phyloP scores from a whole-genome alignment of 2,888 invertebrate species.

The Brachyopa scutellaris region DNA sequence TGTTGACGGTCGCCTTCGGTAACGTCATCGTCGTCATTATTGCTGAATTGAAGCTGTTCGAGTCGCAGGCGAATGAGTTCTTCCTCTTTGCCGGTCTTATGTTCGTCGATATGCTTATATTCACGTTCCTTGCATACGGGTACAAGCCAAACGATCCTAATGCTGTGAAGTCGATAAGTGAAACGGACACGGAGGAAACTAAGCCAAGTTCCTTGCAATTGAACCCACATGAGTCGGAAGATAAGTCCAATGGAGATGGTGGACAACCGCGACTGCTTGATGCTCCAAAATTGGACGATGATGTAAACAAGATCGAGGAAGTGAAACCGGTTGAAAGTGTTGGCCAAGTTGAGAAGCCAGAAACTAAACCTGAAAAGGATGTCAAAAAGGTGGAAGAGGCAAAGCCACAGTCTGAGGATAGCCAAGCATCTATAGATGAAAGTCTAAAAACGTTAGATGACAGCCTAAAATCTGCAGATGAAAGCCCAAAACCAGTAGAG shows the following conservation, averaged over 20 bases:
- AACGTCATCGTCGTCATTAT: slow-evolving; percentile 96
- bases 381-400: slow-evolving; percentile 5
- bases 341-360: neutral
- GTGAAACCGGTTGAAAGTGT: neutral
- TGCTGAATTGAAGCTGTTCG: slow-evolving; percentile 89
- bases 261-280: neutral
- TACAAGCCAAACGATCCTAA: slow-evolving; percentile 84
- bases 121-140: slow-evolving; percentile 89
- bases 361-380: neutral
- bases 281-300: neutral
- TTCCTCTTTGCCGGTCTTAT: slow-evolving; percentile 95
- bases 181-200: slow-evolving; percentile 46
- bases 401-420: neutral
- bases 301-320: slow-evolving; percentile 1
- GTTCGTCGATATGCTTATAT: slow-evolving; percentile 91
- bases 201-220: slow-evolving; percentile 49
- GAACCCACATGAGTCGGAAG: neutral
- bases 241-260: neutral
- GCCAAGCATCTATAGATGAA: no score
- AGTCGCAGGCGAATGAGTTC: slow-evolving; percentile 92
- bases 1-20: slow-evolving; percentile 96
- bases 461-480: no score
- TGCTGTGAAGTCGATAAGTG: slow-evolving; percentile 33
- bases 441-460: no score
- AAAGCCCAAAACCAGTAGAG: no score